A percentile compares a stretch with the other conserved stretches of the same genome.
phyloP scores from a whole-genome alignment of 2,113 vertebrate species.

The Myotis brandtii region DNA sequence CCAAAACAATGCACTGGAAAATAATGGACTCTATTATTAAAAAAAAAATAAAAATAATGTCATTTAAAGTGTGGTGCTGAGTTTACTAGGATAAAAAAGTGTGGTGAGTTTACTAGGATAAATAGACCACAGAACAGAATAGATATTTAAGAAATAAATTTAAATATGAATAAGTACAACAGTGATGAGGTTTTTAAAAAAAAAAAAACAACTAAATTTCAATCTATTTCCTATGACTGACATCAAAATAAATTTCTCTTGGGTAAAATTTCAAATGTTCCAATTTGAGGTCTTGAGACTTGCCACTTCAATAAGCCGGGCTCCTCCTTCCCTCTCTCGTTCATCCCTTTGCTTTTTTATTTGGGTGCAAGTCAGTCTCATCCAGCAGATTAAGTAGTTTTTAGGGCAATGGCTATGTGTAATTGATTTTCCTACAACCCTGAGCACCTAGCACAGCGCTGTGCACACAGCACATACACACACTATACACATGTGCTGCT shows the following conservation, averaged over 20 bases:
- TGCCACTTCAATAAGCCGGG: neutral
- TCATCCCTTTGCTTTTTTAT: neutral
- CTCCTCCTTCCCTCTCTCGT: neutral
- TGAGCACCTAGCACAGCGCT: too few relatives aligned
- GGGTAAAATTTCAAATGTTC: neutral
- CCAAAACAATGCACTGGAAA: neutral
- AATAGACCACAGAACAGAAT: neutral
- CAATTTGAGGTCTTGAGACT: neutral
- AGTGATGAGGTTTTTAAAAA: too few relatives aligned
- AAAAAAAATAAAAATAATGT: neutral
- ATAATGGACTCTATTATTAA: neutral
- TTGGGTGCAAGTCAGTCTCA: neutral
- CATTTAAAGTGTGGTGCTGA: neutral
- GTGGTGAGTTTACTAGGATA: neutral
- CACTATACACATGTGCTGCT: neutral
- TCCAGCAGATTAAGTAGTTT: neutral
- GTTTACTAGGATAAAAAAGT: neutral
- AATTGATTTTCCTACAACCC: neutral
- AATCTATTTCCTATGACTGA: neutral
- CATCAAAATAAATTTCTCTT: neutral
- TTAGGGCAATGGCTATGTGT: neutral
- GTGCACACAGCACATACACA: too few relatives aligned
- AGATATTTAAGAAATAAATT: neutral
- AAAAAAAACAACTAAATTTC: too few relatives aligned
- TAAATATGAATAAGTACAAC: neutral